Conservation (phyloP, 1,140 invertebrate species). For the Cardiocondyla obscurior region DNA sequence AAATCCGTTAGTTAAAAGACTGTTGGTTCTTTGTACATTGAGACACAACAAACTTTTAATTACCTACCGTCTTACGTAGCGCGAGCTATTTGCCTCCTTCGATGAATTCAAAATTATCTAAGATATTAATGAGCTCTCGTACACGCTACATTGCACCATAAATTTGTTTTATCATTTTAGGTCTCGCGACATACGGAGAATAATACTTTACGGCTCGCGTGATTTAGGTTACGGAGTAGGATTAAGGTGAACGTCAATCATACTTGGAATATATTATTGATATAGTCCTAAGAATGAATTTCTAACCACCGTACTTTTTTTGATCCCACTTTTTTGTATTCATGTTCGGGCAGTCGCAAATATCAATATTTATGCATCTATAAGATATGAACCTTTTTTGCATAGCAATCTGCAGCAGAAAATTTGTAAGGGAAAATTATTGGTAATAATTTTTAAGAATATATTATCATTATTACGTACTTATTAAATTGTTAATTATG, state of each 20-base stretch:
- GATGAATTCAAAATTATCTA: constrained; percentile 35
- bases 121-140: constrained; percentile 43
- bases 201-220: constrained; percentile 49
- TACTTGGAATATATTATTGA: constrained; percentile 55
- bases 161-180: constrained; percentile 55
- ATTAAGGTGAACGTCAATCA: constrained; percentile 50
- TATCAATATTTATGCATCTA: constrained; percentile 8
- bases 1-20: constrained; percentile 36
- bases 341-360: background rate
- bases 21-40: background rate
- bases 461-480: background rate
- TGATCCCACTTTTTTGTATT: constrained; percentile 1
- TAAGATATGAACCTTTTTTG: background rate
- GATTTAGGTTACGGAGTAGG: constrained; percentile 33
- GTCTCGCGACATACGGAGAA: constrained; percentile 42
- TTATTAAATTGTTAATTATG: background rate
- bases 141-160: constrained; percentile 48
- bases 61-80: constrained; percentile 14
- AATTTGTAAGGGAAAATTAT: background rate
- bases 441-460: background rate
- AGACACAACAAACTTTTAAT: constrained; percentile 50
- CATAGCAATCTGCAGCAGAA: background rate
- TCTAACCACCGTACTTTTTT: constrained; percentile 17
- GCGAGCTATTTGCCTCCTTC: constrained; percentile 10
- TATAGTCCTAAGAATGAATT: constrained; percentile 33